phyloP scores from a whole-genome alignment of 2,797 vertebrate genomes.

The Microtus californicus region DNA sequence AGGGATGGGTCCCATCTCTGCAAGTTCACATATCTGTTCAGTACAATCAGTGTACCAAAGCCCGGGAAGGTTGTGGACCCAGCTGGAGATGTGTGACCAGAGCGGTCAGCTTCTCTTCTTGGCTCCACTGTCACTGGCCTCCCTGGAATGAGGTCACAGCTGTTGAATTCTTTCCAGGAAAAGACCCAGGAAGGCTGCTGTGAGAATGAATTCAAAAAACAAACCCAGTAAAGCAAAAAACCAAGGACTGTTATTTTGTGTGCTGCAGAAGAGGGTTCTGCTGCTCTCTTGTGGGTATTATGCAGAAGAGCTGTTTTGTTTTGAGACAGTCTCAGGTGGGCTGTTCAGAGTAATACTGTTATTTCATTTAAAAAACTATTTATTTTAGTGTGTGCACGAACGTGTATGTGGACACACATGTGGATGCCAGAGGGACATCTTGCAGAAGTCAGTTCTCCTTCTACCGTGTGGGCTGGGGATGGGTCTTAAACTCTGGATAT shows the following conservation, averaged over 20 bases:
- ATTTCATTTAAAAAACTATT: not conserved
- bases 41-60: not conserved
- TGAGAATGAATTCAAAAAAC: slow-evolving; percentile 20
- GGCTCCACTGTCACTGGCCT: not conserved
- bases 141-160: not conserved
- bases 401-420: not conserved
- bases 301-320: not conserved
- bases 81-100: not conserved
- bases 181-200: not conserved
- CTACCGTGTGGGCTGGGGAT: too few relatives aligned
- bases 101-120: not conserved
- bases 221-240: not conserved
- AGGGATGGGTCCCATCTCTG: not conserved
- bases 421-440: not conserved
- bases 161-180: slow-evolving; percentile 46
- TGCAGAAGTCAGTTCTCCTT: not conserved
- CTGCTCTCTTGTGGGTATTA: slow-evolving; percentile 47
- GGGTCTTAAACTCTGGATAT: too few relatives aligned
- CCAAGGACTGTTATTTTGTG: not conserved
- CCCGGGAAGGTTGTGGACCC: not conserved
- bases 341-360: not conserved
- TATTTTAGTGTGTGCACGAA: not conserved
- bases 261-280: not conserved
- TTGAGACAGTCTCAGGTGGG: not conserved
- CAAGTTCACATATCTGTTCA: not conserved